phyloP scores from a whole-genome alignment of 2,113 vertebrate genomes.

The Gambusia affinis region DNA sequence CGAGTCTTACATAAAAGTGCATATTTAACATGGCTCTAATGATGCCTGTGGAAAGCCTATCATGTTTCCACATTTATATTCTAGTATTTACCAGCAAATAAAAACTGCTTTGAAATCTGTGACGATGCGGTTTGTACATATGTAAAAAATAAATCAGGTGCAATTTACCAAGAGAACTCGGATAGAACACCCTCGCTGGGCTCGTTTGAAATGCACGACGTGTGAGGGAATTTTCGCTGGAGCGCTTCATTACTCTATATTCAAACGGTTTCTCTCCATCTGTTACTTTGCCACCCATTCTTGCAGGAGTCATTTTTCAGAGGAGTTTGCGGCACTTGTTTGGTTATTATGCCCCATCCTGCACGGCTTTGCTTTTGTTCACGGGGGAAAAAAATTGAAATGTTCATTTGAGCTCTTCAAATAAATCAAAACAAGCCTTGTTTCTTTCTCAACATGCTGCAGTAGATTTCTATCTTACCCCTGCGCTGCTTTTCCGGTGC shows the following conservation, averaged over 20 bases:
- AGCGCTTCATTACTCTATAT: conserved; percentile 67
- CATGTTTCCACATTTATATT: conserved; percentile 32
- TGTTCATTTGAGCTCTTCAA: conserved; percentile 60
- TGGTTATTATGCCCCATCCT: conserved; percentile 73
- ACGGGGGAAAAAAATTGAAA: conserved; percentile 47
- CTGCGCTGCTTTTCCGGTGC: conserved; percentile 45
- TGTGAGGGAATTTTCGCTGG: conserved; percentile 58
- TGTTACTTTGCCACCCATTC: conserved; percentile 65
- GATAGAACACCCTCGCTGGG: conserved; percentile 50
- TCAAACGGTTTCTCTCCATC: conserved; percentile 73
- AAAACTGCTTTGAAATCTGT: conserved; percentile 32
- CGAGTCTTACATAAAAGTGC: conserved; percentile 30
- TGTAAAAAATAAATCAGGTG: conserved; percentile 57
- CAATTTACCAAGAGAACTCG: conserved; percentile 59
- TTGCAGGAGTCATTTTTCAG: conserved; percentile 63
- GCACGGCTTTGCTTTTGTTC: conserved; percentile 47
- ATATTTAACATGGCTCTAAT: conserved; percentile 30
- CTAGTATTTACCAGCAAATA: conserved; percentile 38
- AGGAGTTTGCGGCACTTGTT: conserved; percentile 57
- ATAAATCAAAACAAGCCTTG: conserved; percentile 60
- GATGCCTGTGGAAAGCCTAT: conserved; percentile 4
- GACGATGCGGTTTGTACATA: conserved; percentile 30
- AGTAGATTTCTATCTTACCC: conserved; percentile 43
- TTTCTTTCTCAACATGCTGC: conserved; percentile 69
- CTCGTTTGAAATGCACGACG: conserved; percentile 57